Evolutionary conservation across 2,113 vertebrate species (phyloP).

Genomic region (Anolis carolinensis): DNA sequence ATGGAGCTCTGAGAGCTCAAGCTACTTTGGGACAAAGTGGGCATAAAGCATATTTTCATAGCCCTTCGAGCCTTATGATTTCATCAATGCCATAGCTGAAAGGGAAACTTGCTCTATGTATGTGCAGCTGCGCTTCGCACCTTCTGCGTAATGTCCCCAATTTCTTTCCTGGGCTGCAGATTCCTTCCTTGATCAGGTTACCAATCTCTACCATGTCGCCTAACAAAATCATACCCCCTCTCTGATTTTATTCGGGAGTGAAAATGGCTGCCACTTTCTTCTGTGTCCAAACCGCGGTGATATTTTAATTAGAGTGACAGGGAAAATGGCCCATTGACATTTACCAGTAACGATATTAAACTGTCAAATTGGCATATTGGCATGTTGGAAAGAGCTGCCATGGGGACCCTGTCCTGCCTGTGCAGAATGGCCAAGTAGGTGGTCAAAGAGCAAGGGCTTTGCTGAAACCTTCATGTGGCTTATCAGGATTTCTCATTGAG

Average conservation of each 20-base stretch:
- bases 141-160: neutral
- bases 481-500: neutral
- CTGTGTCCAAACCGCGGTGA: accelerated
- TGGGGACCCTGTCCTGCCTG: neutral
- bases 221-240: accelerated
- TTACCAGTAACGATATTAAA: constrained; percentile 31
- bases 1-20: neutral
- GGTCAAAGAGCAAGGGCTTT: neutral
- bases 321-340: constrained; percentile 21
- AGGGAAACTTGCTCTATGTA: neutral
- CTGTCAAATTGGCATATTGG: constrained; percentile 15
- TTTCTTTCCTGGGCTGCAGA: accelerated
- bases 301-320: constrained; percentile 29
- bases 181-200: neutral
- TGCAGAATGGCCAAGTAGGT: neutral
- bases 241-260: constrained; percentile 15
- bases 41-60: neutral
- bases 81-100: neutral
- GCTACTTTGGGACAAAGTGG: neutral
- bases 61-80: neutral
- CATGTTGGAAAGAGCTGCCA: neutral
- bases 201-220: accelerated
- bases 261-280: neutral
- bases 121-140: neutral
- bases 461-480: too few relatives aligned